Percentiles rank a stretch among this genome's conserved stretches.
Conservation (phyloP, 2,797 vertebrate genomes). For the Oophaga sylvatica region DNA sequence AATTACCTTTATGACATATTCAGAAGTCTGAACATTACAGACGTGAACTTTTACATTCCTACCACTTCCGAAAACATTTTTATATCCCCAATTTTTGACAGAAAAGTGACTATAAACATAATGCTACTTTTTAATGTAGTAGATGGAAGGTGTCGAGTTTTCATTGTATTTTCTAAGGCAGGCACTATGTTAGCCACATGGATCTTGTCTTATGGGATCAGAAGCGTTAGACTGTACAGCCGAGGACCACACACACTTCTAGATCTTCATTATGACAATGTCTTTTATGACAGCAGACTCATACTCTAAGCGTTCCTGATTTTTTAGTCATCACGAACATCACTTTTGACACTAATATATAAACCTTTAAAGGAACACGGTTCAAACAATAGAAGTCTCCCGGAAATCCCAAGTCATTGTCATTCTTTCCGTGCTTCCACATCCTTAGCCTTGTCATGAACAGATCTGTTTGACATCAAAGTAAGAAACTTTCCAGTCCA, state of each 20-base stretch:
- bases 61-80: no score
- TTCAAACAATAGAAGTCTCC: not conserved
- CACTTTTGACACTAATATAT: not conserved
- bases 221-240: not conserved
- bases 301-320: not conserved
- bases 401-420: not conserved
- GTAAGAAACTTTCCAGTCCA: not conserved
- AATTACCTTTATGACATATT: no score
- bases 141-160: no score
- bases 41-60: no score
- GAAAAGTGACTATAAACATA: no score
- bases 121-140: no score
- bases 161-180: no score
- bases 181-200: not conserved
- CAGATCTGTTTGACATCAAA: conserved; percentile 3
- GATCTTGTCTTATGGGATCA: not conserved
- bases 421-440: not conserved
- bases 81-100: no score
- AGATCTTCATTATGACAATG: not conserved
- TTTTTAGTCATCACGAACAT: not conserved
- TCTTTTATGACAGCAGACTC: not conserved
- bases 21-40: no score
- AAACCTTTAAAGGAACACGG: not conserved
- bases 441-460: conserved; percentile 17
- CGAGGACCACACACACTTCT: not conserved